These are phyloP conservation scores for Galemys pyrenaicus DNA, from an alignment of 2,113 vertebrate genomes.

Conservation along the genomic window DNA sequence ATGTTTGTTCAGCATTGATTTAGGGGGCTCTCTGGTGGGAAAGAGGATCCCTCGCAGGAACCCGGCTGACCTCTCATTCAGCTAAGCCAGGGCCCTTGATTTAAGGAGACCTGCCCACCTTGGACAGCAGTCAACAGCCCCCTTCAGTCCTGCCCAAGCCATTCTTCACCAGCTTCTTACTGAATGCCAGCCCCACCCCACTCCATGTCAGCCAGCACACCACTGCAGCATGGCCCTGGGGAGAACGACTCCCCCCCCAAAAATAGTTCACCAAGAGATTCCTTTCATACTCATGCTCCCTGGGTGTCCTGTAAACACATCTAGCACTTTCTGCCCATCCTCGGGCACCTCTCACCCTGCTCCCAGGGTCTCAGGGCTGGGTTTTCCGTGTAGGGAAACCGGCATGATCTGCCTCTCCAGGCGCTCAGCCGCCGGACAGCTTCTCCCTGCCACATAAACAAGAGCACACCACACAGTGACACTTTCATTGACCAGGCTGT, in stretches of 20 bases:
- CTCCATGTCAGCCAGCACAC: not conserved
- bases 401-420: not conserved
- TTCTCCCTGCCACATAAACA: not conserved
- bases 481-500: not conserved
- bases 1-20: not conserved
- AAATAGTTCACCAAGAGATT: not conserved
- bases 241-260: not conserved
- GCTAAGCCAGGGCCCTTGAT: not conserved
- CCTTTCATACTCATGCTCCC: not conserved
- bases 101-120: not conserved
- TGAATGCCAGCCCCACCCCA: not conserved
- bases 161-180: not conserved
- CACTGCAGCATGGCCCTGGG: fast-evolving
- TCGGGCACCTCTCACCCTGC: not conserved
- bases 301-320: not conserved
- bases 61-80: not conserved
- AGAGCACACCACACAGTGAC: not conserved
- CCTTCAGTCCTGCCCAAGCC: not conserved
- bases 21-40: not conserved
- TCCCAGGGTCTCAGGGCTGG: no score
- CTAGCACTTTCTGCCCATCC: not conserved
- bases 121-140: not conserved
- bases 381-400: no score
- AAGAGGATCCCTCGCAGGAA: not conserved
- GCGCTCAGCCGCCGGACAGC: not conserved